Evolutionary conservation across 2,113 vertebrate species (phyloP), one percentile per base, ranked within the genome.

Genomic region (Anser cygnoides): DNA sequence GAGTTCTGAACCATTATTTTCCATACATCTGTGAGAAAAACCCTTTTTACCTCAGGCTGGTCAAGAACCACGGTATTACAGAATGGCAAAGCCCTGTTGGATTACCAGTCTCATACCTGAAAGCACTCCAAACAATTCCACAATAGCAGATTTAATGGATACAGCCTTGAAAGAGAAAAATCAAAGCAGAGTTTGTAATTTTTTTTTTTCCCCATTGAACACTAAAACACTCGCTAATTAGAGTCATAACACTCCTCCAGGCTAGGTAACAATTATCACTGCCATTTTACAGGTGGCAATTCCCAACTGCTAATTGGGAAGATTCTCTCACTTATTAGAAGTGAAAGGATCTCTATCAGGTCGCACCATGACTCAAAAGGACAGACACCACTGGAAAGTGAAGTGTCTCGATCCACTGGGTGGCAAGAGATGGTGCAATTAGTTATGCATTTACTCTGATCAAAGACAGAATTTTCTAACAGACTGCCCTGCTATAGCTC

Each of bases 381-480:
- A 79, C 73, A 81, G 84, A 71, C 3, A 3, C 23, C 78, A 31
- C 68, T 41, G 50, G 73, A 89, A 5, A 28, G 49, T 25, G 44
- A 87, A 79, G 66, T 46, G 43, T 59, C 65, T 79, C 62, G 58
- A 33, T 67, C 57, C 79, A n/a, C 12, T 39, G 81, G 85, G 68
- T 71, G 78, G 66, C 49, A 55, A 89, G 80, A 76, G 49, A 63
- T 87, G 57, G 74, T 29, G 68, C 37, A 75, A 95, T 93, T 81
- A 87, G 87, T 43, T 82, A 82, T 29, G 79, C 41, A 85, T 90
- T 77, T 63, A 49, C 71, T 59, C 59, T 81, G 89, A 96, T 91
- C 70, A 95, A 94, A 94, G 86, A 57, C 18, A 78, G 37, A 39
- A 20, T 83, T 75, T 78, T 73, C 68, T 90, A 86, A 92, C 71